Evolutionary conservation across 1,140 invertebrate genomes (phyloP).

Genomic region (Scaptomyza graminum): DNA sequence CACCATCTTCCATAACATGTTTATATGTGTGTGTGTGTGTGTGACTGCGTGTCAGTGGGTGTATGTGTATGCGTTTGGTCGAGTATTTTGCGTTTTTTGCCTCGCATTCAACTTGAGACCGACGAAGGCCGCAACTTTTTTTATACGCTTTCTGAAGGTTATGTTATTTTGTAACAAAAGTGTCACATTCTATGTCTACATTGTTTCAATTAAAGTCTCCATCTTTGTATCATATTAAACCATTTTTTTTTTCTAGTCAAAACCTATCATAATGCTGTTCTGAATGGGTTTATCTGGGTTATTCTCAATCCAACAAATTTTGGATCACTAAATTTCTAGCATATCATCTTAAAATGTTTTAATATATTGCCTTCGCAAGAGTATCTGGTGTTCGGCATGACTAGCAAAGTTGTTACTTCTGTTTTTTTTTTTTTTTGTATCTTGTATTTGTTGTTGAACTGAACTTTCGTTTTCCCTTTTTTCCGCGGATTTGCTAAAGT

Average conservation of each 20-base stretch:
- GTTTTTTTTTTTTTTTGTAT: background rate
- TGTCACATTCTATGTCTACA: too few relatives aligned
- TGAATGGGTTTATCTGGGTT: too few relatives aligned
- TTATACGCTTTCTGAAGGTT: background rate
- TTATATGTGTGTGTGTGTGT: constrained; percentile 12
- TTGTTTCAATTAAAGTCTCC: too few relatives aligned
- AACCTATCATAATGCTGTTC: too few relatives aligned
- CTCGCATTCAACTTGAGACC: constrained; percentile 19
- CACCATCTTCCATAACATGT: constrained; percentile 53
- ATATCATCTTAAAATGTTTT: too few relatives aligned
- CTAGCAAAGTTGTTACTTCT: background rate
- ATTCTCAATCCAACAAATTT: too few relatives aligned
- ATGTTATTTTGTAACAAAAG: too few relatives aligned
- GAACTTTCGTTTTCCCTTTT: constrained; percentile 20
- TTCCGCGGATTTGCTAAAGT: constrained; percentile 19
- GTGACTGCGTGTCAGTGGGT: constrained; percentile 10
- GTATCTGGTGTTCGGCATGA: background rate
- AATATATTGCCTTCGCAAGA: background rate
- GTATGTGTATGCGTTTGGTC: constrained; percentile 13
- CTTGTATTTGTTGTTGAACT: constrained; percentile 4
- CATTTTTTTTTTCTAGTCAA: too few relatives aligned
- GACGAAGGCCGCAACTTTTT: constrained; percentile 37
- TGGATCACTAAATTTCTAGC: too few relatives aligned
- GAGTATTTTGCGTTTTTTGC: constrained; percentile 52
- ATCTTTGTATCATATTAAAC: too few relatives aligned